These are phyloP conservation scores for Heliconius congener DNA, from an alignment of 1,140 invertebrate genomes.

Conservation along the genomic window DNA sequence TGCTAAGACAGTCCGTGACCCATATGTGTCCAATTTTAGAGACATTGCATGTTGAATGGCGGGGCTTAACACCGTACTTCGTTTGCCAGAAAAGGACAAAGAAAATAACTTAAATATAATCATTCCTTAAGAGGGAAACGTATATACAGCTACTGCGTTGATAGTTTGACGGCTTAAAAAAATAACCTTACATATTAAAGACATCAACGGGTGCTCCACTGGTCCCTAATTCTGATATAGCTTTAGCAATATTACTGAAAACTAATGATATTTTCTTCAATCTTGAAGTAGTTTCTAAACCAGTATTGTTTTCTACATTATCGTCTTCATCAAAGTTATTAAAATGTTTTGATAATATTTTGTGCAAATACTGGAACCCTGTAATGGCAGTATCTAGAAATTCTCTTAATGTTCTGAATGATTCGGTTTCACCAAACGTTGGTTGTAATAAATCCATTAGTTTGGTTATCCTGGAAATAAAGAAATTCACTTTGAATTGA, in stretches of 20 bases:
- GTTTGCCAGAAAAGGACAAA: too few species aligned
- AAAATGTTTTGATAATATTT: constrained; percentile 45
- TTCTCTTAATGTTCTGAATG: constrained; percentile 58
- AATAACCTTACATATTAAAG: constrained; percentile 58
- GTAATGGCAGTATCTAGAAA: constrained; percentile 44
- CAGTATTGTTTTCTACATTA: constrained; percentile 24
- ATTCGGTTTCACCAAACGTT: constrained; percentile 66
- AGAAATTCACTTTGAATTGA: neutral
- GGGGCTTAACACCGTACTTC: too few species aligned
- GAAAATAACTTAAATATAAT: too few species aligned
- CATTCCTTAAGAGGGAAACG: too few species aligned
- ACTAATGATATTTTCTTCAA: constrained; percentile 48
- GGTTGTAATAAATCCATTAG: constrained; percentile 65
- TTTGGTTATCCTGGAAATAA: constrained; percentile 62
- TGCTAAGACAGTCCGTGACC: too few species aligned
- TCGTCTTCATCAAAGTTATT: constrained; percentile 25
- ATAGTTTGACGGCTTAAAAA: too few species aligned
- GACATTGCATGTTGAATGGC: too few species aligned
- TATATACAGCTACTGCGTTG: too few species aligned
- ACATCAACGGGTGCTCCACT: constrained; percentile 45
- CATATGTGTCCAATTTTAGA: too few species aligned
- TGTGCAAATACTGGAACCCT: constrained; percentile 56
- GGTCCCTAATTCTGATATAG: constrained; percentile 44
- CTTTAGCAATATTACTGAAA: constrained; percentile 49
- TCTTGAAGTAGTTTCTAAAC: constrained; percentile 26